These are phyloP conservation scores for Bursaphelenchus okinawaensis DNA, from an alignment of 2,888 invertebrate species.

Conservation along the genomic window DNA sequence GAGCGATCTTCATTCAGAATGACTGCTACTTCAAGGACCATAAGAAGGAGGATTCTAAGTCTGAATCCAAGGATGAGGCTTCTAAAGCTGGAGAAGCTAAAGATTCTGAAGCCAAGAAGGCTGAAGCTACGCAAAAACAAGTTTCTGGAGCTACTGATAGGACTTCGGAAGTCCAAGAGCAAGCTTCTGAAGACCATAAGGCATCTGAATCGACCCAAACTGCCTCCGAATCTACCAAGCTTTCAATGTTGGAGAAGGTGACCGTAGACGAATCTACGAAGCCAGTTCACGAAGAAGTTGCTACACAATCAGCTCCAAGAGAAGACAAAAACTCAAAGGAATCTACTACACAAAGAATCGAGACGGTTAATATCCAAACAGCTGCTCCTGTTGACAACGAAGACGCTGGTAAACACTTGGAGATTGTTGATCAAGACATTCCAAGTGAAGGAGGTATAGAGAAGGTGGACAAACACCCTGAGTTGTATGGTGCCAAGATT, in stretches of 20 bases:
- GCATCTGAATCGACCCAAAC: conserved; percentile 6
- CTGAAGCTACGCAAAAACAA: too few relatives aligned
- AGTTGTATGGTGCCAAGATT: conserved; percentile 8
- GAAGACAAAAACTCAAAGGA: neutral
- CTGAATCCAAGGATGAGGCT: too few relatives aligned
- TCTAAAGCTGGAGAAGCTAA: neutral
- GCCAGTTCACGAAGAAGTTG: neutral
- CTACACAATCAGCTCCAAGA: neutral
- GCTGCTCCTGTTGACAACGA: neutral
- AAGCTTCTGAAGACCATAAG: conserved; percentile 14
- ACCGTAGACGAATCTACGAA: neutral
- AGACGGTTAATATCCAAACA: neutral
- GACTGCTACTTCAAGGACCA: conserved; percentile 34
- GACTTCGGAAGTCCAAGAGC: conserved; percentile 6
- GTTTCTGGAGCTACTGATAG: too few relatives aligned
- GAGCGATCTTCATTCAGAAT: conserved; percentile 55
- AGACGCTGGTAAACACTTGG: neutral
- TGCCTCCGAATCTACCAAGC: neutral
- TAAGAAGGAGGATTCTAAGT: neutral
- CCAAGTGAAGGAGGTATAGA: neutral
- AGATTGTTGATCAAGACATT: neutral
- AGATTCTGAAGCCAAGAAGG: too few relatives aligned
- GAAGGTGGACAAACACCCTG: neutral
- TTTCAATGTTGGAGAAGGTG: conserved; percentile 1
- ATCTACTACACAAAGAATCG: neutral